These are phyloP conservation scores for Meloidogyne exigua DNA, from an alignment of 1,140 invertebrate genomes.

Conservation along the genomic window DNA sequence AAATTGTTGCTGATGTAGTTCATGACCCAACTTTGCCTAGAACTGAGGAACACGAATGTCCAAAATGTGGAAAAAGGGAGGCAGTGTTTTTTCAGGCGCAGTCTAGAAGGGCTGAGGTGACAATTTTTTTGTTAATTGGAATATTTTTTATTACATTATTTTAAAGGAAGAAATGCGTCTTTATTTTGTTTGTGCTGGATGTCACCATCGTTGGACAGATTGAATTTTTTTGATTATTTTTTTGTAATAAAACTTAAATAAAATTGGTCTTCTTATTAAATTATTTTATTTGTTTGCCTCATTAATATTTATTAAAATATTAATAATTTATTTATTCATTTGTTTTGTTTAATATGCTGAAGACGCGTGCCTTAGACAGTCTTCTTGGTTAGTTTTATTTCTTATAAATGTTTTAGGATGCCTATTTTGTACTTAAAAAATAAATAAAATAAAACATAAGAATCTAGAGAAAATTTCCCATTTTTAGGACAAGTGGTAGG, in stretches of 20 bases:
- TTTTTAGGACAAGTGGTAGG: constrained; percentile 36
- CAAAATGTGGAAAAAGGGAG: constrained; percentile 86
- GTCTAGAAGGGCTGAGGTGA: constrained; percentile 82
- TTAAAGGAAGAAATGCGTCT: constrained; percentile 90
- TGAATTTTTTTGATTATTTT: constrained; percentile 64
- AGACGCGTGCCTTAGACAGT: constrained; percentile 32
- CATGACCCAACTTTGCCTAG: constrained; percentile 94
- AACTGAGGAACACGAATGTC: constrained; percentile 96
- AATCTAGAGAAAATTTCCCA: no score
- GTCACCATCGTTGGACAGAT: constrained; percentile 95
- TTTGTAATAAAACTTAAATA: constrained; percentile 2
- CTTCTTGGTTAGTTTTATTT: no score
- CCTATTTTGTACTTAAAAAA: no score
- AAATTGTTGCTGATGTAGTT: constrained; percentile 94
- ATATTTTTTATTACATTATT: constrained; percentile 9
- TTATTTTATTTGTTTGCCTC: not conserved
- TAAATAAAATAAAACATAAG: no score
- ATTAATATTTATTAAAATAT: not conserved
- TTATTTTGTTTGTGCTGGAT: constrained; percentile 97
- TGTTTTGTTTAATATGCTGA: constrained; percentile 6
- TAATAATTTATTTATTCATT: not conserved
- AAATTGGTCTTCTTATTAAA: not conserved
- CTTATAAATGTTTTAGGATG: no score
- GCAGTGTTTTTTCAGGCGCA: constrained; percentile 92
- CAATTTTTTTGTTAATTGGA: constrained; percentile 23